A percentile compares a stretch with the other conserved stretches of the same genome.
phyloP scores from a whole-genome alignment of 2,797 vertebrate species.

The Gallinago solitaria region DNA sequence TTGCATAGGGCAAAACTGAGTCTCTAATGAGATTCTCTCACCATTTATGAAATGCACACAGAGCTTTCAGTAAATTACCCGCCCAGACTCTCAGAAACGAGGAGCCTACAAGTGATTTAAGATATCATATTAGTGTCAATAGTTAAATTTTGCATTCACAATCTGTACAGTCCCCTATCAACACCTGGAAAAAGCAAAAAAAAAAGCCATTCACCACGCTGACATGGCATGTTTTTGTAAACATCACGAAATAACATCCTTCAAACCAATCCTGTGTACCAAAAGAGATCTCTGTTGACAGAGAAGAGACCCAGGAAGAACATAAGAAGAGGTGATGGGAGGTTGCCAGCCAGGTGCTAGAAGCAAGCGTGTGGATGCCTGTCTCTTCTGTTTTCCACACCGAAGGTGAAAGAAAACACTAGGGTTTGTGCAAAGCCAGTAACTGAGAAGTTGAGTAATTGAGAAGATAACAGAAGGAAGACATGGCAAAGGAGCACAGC shows the following conservation, averaged over 20 bases:
- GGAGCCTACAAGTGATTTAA: background rate
- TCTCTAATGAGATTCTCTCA: background rate
- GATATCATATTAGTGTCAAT: rapidly evolving
- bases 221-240: background rate
- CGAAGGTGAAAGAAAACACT: background rate
- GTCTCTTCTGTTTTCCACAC: background rate
- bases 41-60: background rate
- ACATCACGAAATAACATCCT: background rate
- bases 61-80: background rate
- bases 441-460: background rate
- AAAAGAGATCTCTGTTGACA: background rate
- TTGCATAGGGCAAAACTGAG: background rate
- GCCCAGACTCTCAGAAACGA: background rate
- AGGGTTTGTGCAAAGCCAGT: background rate
- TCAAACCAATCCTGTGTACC: background rate
- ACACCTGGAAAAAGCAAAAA: background rate
- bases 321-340: background rate
- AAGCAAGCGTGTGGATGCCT: background rate
- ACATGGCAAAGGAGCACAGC: background rate
- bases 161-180: background rate
- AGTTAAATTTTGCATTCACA: background rate
- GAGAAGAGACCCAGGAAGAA: background rate
- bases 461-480: background rate
- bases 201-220: background rate
- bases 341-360: background rate